A percentile compares a stretch with the other conserved stretches of the same genome.
These are phyloP conservation scores for Parasteatoda tepidariorum DNA, from an alignment of 1,140 invertebrate species.

Conservation along the genomic window DNA sequence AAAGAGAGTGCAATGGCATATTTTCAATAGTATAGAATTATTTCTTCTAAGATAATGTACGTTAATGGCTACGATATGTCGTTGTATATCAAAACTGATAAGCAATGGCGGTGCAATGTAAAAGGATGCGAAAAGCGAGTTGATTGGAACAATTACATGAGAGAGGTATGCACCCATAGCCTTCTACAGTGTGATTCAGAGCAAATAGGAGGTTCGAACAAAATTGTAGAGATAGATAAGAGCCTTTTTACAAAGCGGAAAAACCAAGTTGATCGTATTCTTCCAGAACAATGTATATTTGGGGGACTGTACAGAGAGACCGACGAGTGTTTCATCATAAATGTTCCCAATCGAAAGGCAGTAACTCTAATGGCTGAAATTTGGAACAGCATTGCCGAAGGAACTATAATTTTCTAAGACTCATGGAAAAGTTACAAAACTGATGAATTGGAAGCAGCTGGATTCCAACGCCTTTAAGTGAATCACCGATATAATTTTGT, in stretches of 20 bases:
- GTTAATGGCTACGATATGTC: not conserved
- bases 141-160: conserved; percentile 7
- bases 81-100: not conserved
- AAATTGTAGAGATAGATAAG: conserved; percentile 34
- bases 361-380: conserved; percentile 1
- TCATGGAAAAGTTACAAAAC: not conserved
- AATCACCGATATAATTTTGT: conserved; percentile 4
- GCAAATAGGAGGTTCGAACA: not conserved
- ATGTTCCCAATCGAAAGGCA: not conserved
- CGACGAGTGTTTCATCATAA: not conserved
- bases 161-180: not conserved
- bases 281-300: conserved; percentile 32
- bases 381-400: conserved; percentile 15
- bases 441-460: not conserved
- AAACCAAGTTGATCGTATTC: not conserved
- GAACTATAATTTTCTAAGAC: not conserved
- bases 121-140: too few species aligned
- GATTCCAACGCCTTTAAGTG: not conserved
- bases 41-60: not conserved
- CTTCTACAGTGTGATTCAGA: not conserved
- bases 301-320: conserved; percentile 2
- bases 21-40: too few species aligned
- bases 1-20: too few species aligned
- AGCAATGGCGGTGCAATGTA: not conserved
- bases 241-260: conserved; percentile 32